Conservation (phyloP, 1,140 invertebrate genomes). For the Drosophila pseudoobscura region DNA sequence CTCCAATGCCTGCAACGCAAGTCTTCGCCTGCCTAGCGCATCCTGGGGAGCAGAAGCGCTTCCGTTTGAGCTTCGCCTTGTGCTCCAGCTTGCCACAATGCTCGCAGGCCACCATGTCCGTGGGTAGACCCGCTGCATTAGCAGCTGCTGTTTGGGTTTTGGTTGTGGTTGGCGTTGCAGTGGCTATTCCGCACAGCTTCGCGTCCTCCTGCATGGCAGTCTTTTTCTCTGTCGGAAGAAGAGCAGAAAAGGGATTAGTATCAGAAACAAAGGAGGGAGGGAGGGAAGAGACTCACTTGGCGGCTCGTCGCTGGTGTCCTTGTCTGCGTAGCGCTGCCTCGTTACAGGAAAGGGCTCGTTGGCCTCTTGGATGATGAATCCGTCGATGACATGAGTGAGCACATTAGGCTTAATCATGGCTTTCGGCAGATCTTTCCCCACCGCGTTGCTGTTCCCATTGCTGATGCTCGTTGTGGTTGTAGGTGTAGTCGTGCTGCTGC, state of each 20-base stretch:
- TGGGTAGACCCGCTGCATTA: constrained; percentile 5
- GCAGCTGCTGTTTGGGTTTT: constrained; percentile 3
- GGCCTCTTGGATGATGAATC: constrained; percentile 97
- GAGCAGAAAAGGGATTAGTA: background rate
- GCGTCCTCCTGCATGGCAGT: constrained; percentile 77
- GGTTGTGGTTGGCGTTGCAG: constrained; percentile 6
- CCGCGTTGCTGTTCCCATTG: constrained; percentile 75
- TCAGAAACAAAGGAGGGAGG: background rate
- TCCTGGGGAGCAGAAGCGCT: constrained; percentile 89
- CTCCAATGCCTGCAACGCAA: background rate
- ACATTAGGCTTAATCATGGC: constrained; percentile 98
- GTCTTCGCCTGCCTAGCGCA: constrained; percentile 71
- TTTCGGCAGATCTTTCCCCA: constrained; percentile 88
- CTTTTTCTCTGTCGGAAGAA: constrained; percentile 80
- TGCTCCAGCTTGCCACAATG: constrained; percentile 90
- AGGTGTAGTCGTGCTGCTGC: constrained; percentile 24
- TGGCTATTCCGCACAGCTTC: constrained; percentile 29
- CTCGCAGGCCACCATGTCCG: constrained; percentile 89
- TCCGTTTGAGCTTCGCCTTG: constrained; percentile 89
- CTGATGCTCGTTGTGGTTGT: constrained; percentile 26
- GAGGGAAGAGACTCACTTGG: constrained; percentile 81
- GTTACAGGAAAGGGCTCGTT: constrained; percentile 95
- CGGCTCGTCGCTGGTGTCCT: constrained; percentile 88
- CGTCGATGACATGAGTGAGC: constrained; percentile 97
- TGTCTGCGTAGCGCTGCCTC: constrained; percentile 84